Conservation (phyloP, 2,797 vertebrate species). For the Heliangelus exortis region DNA sequence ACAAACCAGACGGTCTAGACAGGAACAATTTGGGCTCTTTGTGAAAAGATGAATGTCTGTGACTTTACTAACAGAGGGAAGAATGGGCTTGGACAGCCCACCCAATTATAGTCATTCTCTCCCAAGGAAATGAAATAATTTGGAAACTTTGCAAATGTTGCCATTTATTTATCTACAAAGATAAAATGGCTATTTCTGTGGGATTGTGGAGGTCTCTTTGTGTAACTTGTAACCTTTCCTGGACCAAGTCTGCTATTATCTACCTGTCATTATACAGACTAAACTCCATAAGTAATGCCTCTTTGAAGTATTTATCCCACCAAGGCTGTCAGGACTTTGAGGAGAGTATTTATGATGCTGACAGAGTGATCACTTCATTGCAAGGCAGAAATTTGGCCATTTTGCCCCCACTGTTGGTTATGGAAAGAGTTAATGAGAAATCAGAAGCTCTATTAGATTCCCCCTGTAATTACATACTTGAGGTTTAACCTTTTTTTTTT, state of each 20-base stretch:
- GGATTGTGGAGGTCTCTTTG: fast-evolving
- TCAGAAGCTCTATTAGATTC: neutral
- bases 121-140: neutral
- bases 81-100: constrained; percentile 4
- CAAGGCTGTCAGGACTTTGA: neutral
- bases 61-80: neutral
- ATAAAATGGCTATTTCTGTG: neutral
- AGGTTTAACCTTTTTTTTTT: neutral
- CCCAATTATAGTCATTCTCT: constrained; percentile 4
- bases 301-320: neutral
- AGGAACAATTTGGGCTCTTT: constrained; percentile 43
- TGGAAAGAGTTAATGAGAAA: neutral
- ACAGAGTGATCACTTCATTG: neutral
- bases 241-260: neutral
- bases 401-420: neutral
- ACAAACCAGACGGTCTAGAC: neutral
- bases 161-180: neutral
- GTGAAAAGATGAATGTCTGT: neutral
- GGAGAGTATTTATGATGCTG: neutral
- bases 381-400: neutral
- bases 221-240: neutral
- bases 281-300: neutral
- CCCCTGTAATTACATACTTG: neutral
- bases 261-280: neutral
- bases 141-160: neutral